Evolutionary conservation across 2,797 vertebrate species (phyloP), one percentile per base, ranked within the genome.

Genomic region (Enteromius argenteus): DNA sequence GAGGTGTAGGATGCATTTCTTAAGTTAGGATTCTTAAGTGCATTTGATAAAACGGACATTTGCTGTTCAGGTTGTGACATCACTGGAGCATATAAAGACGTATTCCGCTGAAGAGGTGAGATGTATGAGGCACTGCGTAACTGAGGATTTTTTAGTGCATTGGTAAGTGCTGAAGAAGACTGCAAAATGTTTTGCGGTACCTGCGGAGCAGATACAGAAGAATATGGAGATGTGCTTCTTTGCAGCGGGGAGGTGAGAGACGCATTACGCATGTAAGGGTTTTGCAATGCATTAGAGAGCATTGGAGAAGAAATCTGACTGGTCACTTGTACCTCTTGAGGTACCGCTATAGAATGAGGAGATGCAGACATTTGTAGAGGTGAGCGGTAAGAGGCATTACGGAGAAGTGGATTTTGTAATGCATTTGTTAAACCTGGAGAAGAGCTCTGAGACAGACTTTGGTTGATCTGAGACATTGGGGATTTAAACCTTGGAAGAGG

Each of bases 21-120:
- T 84, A 91, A 53, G 82, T 93, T 90, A 75, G 92, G 91, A 86
- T 94, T 95, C 84, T 93, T 93, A 21, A 92, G 83, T 23, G 87
- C 86, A 39, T 17, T 88, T 64, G 91, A 93, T 62, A 91, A 80
- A 86, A 91, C 64, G 82, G 86, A 56, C 80, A 84, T 88, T 58
- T 89, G 90, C 30, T 88, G 82, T 62, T 85, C 86, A 83, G 83
- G 67, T 62, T 84, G 87, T 77, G 85, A 75, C 69, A 91, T 75
- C 35, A 90, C 83, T 83, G 84, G 87, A 82, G 83, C 21, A 84
- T 90, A 90, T 13, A 89, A 88, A 30, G 89, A 89, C n/a, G 80
- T 80, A 67, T 91, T 84, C 87, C 88, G 90, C 80, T 91, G 92
- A 83, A 92, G 85, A 80, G 89, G 87, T 51, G 90, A 88, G 19